Conservation (phyloP, 2,797 vertebrate genomes). For the Crocidura indochinensis region DNA sequence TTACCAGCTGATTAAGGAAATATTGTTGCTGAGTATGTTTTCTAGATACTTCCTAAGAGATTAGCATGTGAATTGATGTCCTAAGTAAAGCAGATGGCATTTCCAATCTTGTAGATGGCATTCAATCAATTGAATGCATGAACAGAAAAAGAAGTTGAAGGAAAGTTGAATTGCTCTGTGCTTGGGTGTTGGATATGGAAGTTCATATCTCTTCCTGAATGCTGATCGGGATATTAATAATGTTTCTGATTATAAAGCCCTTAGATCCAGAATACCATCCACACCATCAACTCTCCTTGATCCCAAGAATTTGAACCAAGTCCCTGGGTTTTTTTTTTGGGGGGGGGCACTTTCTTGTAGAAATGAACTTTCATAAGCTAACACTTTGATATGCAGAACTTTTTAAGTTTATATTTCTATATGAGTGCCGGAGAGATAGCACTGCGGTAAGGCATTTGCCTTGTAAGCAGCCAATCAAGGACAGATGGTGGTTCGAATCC, state of each 20-base stretch:
- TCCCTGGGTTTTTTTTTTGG: not conserved
- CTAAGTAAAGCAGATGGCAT: not conserved
- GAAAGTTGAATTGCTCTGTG: not conserved
- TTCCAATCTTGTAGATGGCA: not conserved
- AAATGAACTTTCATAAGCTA: not conserved
- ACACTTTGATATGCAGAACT: not conserved
- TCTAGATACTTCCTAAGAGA: not conserved
- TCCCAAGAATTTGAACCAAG: not conserved
- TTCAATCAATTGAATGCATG: not conserved
- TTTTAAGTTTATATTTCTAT: not conserved
- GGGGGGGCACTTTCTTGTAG: not conserved
- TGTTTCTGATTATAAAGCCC: not conserved
- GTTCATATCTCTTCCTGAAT: not conserved
- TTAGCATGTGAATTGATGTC: not conserved
- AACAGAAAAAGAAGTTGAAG: not conserved
- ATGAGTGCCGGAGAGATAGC: not conserved
- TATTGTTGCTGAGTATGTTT: not conserved
- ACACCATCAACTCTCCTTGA: not conserved
- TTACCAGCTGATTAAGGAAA: too few species aligned
- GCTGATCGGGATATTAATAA: not conserved
- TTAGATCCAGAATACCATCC: not conserved
- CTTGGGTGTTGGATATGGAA: not conserved
- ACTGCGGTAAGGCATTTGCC: too few species aligned
- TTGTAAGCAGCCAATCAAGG: too few species aligned
- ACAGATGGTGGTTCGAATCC: too few species aligned